A percentile compares a stretch with the other conserved stretches of the same genome.
Evolutionary conservation across 2,797 vertebrate species (phyloP).

Genomic region (Nasua narica): DNA sequence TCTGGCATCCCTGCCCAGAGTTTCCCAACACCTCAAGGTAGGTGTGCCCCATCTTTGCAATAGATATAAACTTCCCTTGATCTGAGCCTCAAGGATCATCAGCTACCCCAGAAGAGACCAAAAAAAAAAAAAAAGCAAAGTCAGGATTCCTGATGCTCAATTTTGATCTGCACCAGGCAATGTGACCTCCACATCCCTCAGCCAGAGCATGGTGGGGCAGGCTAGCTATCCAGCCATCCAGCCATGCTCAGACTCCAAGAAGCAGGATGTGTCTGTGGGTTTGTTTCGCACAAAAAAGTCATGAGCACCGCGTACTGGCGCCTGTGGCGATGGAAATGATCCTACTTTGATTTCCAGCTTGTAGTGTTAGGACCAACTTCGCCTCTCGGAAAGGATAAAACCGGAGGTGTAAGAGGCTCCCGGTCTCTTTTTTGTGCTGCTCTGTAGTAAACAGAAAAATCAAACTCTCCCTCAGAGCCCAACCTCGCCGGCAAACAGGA

Average conservation of each 20-base stretch:
- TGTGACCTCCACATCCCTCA: neutral
- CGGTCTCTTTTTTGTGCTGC: neutral
- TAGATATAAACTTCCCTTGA: neutral
- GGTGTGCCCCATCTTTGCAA: neutral
- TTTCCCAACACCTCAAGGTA: neutral
- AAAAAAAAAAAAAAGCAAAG: neutral
- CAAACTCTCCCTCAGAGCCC: neutral
- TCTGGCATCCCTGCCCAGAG: neutral
- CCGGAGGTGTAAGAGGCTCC: neutral
- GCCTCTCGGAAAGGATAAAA: neutral
- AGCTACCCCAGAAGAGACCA: neutral
- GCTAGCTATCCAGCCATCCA: neutral
- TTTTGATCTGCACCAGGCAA: neutral
- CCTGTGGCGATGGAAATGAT: neutral
- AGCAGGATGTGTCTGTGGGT: neutral
- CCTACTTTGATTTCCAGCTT: neutral
- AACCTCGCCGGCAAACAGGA: neutral
- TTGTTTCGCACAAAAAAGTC: neutral
- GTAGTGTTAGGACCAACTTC: neutral
- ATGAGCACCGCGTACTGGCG: rapidly evolving
- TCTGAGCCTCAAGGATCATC: neutral
- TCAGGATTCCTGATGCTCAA: neutral
- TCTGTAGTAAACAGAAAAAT: neutral
- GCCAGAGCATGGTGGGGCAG: neutral
- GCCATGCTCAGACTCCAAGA: neutral